Evolutionary conservation across 1,140 invertebrate species (phyloP).

Genomic region (Telenomus remus): DNA sequence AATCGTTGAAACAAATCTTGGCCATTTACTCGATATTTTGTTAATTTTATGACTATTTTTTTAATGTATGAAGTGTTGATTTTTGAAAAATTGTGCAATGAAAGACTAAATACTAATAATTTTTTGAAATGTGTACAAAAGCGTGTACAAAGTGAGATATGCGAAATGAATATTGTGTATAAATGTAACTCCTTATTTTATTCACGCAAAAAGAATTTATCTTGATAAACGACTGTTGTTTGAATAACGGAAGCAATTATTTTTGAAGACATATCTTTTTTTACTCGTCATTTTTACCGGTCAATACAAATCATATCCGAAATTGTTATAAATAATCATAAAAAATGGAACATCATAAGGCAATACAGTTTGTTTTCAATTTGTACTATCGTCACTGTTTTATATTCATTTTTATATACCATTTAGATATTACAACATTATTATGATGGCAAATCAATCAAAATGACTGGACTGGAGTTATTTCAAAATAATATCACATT

Average conservation of each 20-base stretch:
- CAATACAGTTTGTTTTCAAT: constrained; percentile 12
- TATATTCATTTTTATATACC: too few species aligned
- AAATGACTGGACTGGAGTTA: not conserved
- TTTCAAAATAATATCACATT: not conserved
- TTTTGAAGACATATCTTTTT: constrained; percentile 47
- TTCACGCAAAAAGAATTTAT: constrained; percentile 12
- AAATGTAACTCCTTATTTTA: too few species aligned
- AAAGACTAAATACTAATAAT: constrained; percentile 45
- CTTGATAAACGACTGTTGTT: constrained; percentile 33
- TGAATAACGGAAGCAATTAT: constrained; percentile 30
- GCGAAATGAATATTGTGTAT: too few species aligned
- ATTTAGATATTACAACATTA: not conserved
- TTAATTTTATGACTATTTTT: constrained; percentile 10
- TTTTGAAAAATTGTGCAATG: constrained; percentile 22
- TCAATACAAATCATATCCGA: constrained; percentile 40
- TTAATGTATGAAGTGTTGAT: constrained; percentile 24
- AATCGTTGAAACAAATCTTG: not conserved
- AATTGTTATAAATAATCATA: constrained; percentile 13
- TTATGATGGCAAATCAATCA: not conserved
- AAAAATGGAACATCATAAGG: constrained; percentile 1
- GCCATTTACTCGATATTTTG: constrained; percentile 34
- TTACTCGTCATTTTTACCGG: constrained; percentile 25
- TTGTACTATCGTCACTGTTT: not conserved
- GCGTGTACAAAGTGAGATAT: constrained; percentile 42
- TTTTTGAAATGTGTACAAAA: constrained; percentile 52